Evolutionary conservation across 2,113 vertebrate species (phyloP), one percentile per base, ranked within the genome.

Genomic region (Rhinolophus ferrumequinum): DNA sequence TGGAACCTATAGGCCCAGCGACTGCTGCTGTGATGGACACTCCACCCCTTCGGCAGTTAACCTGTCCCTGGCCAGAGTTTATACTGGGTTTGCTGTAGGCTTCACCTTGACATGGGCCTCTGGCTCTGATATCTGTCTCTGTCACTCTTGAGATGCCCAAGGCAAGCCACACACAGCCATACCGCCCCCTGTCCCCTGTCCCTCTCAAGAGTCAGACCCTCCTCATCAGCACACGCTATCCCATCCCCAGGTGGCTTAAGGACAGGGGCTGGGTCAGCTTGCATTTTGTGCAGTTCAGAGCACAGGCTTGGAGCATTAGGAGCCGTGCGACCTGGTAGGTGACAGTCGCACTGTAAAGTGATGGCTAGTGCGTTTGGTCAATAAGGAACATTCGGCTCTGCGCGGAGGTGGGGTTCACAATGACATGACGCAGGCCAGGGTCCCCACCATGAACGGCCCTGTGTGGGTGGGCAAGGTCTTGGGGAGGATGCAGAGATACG

Each of bases 181-280:
- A 2, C 60, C 8, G 47, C 19, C n/a, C 44, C 56, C 33, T 6
- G 0, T 50, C 15, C 44, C 33, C 8, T 1, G 21, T 1, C 26
- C 33, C 60, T 24, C 33, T 41, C 28, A 1, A 9, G 8, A 24
- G 50, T 28, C 15, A 66, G 66, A 5, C 1, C 76, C 62, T 60
- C 28, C 28, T 58, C 0, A 0, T 7, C 0, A 28, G 21, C 26
- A 28, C 22, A 0, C 0, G 1, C 30, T 41, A 14, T 16, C 19
- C 26, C 10, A 1, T 21, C 22, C 41, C 58, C 2, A 10, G 41
- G 4, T 11, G 33, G 58, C 41, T 58, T 28, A 41, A 50, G 24
- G 69, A 33, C 0, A 4, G 76, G 30, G 22, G 15, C 76, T 66
- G 72, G 66, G 19, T n/a, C 30, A 4, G 0, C 0, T 26, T 38